These are phyloP conservation scores for Protonemura montana DNA, from an alignment of 2,888 invertebrate species.

Conservation along the genomic window DNA sequence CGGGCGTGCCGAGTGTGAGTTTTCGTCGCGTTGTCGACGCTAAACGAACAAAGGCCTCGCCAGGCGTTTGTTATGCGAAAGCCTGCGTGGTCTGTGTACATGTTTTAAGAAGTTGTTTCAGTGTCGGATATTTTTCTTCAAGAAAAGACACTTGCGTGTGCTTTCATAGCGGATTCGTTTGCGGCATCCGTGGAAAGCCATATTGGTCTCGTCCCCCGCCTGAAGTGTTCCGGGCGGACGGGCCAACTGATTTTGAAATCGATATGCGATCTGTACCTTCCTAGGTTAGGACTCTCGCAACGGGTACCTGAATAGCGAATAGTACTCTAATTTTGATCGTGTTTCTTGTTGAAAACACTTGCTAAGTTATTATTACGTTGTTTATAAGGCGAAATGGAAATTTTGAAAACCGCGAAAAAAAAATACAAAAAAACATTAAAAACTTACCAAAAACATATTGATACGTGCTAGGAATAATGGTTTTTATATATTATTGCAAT, in stretches of 20 bases:
- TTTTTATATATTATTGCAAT: constrained; percentile 2
- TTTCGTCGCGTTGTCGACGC: not conserved
- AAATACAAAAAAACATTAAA: not conserved
- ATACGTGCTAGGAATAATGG: not conserved
- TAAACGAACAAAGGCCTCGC: not conserved
- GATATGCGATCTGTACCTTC: not conserved
- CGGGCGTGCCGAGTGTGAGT: not conserved
- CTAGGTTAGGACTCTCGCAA: not conserved
- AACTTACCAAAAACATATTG: not conserved
- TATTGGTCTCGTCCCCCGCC: not conserved
- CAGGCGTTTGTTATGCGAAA: no score
- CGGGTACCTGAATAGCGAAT: not conserved
- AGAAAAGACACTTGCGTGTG: not conserved
- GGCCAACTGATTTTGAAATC: not conserved
- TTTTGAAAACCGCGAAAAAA: not conserved
- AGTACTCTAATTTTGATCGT: not conserved
- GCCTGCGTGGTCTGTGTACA: no score
- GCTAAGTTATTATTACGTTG: not conserved
- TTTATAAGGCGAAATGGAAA: not conserved
- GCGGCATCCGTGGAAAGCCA: not conserved
- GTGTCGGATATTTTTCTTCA: not conserved
- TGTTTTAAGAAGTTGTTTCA: no score
- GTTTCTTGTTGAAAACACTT: not conserved
- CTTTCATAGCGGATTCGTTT: not conserved
- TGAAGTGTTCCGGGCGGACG: not conserved